Conservation (phyloP, 2,797 vertebrate genomes). For the Dipus sagitta region DNA sequence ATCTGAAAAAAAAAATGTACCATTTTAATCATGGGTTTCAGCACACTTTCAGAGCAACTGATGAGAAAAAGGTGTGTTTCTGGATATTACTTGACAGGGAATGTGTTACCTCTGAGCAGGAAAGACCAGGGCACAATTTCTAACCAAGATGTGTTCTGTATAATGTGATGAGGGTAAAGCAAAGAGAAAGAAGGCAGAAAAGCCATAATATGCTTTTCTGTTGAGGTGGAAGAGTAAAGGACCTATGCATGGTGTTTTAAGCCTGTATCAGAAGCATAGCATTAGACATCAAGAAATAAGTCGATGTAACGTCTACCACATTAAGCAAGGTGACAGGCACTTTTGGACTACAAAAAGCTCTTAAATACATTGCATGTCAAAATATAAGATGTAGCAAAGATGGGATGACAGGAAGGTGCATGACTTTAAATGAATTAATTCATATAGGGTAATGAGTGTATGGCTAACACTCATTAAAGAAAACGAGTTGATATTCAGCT, state of each 20-base stretch:
- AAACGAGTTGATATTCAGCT: background rate
- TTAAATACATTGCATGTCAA: background rate
- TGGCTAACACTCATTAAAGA: too few relatives aligned
- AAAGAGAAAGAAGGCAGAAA: background rate
- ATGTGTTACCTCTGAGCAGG: constrained; percentile 17
- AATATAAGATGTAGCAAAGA: constrained; percentile 14
- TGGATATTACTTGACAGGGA: background rate
- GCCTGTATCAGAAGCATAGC: background rate
- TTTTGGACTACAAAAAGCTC: constrained; percentile 1
- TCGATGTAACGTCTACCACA: background rate
- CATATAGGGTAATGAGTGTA: background rate
- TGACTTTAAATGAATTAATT: constrained; percentile 45
- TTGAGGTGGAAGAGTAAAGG: background rate
- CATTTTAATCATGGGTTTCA: constrained; percentile 69
- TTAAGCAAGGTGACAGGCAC: background rate
- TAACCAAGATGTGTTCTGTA: background rate
- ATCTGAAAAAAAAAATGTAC: constrained; percentile 41
- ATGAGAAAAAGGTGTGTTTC: constrained; percentile 72
- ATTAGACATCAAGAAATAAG: constrained; percentile 39
- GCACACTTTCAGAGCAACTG: constrained; percentile 56
- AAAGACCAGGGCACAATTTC: background rate
- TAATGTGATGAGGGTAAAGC: background rate
- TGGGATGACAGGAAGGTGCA: constrained; percentile 26
- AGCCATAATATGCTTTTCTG: background rate
- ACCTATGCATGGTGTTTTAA: background rate